phyloP scores from a whole-genome alignment of 2,888 invertebrate genomes.

The Hermaeophaga mercurialis region DNA sequence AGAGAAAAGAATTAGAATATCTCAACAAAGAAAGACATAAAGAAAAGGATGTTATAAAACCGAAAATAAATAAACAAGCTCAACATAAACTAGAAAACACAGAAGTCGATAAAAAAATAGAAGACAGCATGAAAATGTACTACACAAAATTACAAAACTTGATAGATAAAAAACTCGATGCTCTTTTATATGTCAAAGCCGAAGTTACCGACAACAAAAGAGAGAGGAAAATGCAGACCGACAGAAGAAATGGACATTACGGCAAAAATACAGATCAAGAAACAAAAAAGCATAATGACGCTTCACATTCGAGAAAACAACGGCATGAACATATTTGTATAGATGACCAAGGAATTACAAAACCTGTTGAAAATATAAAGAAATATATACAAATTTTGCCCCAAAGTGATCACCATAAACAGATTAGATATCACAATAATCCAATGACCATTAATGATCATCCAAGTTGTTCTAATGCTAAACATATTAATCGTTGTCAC shows the following conservation, averaged over 20 bases:
- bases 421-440: not conserved
- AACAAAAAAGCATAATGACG: not conserved
- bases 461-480: too few relatives aligned
- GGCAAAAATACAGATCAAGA: not conserved
- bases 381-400: not conserved
- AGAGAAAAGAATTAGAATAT: not conserved
- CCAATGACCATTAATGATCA: not conserved
- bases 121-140: constrained; percentile 39
- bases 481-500: too few relatives aligned
- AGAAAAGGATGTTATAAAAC: not conserved
- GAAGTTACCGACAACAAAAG: not conserved
- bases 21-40: not conserved
- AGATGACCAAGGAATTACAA: not conserved
- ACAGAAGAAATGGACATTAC: not conserved
- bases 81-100: not conserved
- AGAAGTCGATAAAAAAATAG: constrained; percentile 32
- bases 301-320: not conserved
- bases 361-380: not conserved
- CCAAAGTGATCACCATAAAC: constrained; percentile 1
- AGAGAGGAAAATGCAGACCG: not conserved
- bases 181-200: constrained; percentile 28
- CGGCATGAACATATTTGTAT: not conserved
- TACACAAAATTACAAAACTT: constrained; percentile 38
- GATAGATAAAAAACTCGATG: constrained; percentile 39
- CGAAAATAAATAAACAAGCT: not conserved